A percentile compares a stretch with the other conserved stretches of the same genome.
Conservation (phyloP, 2,888 invertebrate species). For the Cosmopolites sordidus region DNA sequence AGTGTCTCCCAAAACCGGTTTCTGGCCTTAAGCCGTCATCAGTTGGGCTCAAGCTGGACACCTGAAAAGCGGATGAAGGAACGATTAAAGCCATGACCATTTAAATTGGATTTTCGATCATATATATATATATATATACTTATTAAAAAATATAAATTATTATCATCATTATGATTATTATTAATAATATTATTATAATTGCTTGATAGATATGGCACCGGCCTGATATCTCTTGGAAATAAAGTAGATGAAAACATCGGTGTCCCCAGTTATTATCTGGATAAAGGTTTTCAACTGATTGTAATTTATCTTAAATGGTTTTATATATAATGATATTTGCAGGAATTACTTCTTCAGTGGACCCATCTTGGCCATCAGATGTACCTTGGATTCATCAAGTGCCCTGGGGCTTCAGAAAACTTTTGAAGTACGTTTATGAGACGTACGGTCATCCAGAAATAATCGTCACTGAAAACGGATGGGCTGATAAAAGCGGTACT, state of each 20-base stretch:
- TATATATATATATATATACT: no score
- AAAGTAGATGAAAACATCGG: constrained; percentile 19
- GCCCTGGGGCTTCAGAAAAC: constrained; percentile 44
- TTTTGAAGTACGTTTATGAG: constrained; percentile 13
- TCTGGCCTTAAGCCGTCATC: no score
- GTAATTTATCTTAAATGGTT: no score
- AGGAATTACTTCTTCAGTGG: neutral
- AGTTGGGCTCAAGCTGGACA: no score
- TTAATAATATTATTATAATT: no score
- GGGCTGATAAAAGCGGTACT: constrained; percentile 20
- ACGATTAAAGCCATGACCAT: no score
- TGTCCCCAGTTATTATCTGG: constrained; percentile 14
- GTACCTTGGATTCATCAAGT: constrained; percentile 43
- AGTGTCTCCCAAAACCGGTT: no score
- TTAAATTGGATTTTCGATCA: no score
- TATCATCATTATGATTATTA: no score
- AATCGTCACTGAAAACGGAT: constrained; percentile 22
- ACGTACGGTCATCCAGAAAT: constrained; percentile 15
- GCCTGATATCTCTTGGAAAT: constrained; percentile 6
- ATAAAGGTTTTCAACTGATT: no score
- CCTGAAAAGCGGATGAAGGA: no score
- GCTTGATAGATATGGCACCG: constrained; percentile 17
- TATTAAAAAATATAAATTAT: no score
- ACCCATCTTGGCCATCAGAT: constrained; percentile 8
- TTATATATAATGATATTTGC: neutral